Evolutionary conservation across 1,140 invertebrate species (phyloP), one percentile per base, ranked within the genome.

Genomic region (Formica exsecta): DNA sequence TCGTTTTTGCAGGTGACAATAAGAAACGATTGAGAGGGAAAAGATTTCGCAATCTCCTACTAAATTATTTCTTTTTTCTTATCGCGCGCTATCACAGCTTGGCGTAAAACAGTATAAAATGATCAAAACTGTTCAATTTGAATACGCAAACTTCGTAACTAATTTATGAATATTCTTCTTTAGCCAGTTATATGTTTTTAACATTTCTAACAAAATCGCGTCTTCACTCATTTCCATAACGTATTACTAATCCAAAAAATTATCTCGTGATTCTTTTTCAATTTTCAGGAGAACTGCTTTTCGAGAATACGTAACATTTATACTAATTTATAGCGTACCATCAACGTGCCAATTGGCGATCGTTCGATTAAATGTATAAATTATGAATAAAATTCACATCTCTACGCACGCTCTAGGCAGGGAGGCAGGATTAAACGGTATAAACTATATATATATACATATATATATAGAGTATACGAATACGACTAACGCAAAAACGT

Each of bases 311-410:
- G 19, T 84, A 48, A 13, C 44, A 48, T 48, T 51, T 51, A 29
- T 29, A 29, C 25, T 29, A 29, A 29, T 29, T 29, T 29, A 51
- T 51, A 76, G 61, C 61, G 75, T 80, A 80, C 48, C 64, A 68
- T 79, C 22, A 36, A 32, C 19, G 62, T 66, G 32, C 36, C 9
- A 48, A 59, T 29, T 36, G 44, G 7, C 38, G 41, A 62, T 79
- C 62, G 59, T 38, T 65, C 68, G 57, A 54, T n/a, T 57, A 66
- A 61, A 16, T 38, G 44, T 73, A 59, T 74, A 7, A 51, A 51
- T n/a, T n/a, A 25, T 62, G 16, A 51, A 19, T 70, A 59, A 90
- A 90, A 90, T 76, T 90, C 89, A 90, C 89, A 90, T 90, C 89
- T 90, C 89, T 83, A 87, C 76, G 86, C 89, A 74, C 61, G 44